phyloP scores from a whole-genome alignment of 1,140 invertebrate species.

The Orussus abietinus region DNA sequence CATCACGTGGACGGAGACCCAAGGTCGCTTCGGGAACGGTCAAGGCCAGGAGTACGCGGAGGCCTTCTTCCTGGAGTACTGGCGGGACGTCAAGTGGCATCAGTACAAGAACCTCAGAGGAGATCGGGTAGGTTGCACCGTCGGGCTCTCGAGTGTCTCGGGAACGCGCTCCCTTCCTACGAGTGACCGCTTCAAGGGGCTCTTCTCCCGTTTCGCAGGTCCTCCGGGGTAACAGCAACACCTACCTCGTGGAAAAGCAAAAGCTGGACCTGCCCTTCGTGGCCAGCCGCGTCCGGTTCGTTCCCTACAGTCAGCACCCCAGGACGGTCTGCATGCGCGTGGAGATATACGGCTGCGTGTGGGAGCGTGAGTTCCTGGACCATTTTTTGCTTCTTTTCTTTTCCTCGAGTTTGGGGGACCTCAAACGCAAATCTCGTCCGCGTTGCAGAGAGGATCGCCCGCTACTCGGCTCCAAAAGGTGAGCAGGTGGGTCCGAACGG shows the following conservation, averaged over 20 bases:
- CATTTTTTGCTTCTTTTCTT: not conserved
- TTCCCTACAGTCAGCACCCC: slow-evolving; percentile 83
- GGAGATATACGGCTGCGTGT: slow-evolving; percentile 83
- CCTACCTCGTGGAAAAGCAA: slow-evolving; percentile 76
- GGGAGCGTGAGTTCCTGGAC: slow-evolving; percentile 72
- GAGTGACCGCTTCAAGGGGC: not conserved
- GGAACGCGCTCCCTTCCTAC: slow-evolving; percentile 4
- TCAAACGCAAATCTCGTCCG: no score
- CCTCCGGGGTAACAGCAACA: slow-evolving; percentile 85
- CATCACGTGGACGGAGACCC: slow-evolving; percentile 83
- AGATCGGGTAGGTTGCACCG: slow-evolving; percentile 63
- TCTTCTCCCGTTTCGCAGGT: slow-evolving; percentile 59
- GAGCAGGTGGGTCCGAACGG: slow-evolving; percentile 56
- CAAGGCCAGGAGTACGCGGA: slow-evolving; percentile 86
- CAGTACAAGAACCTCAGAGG: slow-evolving; percentile 74
- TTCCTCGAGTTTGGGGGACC: no score
- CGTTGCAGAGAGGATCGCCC: slow-evolving; percentile 55
- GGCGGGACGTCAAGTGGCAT: slow-evolving; percentile 70
- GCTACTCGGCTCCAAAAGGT: slow-evolving; percentile 66
- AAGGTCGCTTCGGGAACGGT: slow-evolving; percentile 92
- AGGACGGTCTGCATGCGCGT: slow-evolving; percentile 90
- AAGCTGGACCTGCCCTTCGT: slow-evolving; percentile 80
- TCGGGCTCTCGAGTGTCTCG: not conserved
- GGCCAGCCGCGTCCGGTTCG: slow-evolving; percentile 81
- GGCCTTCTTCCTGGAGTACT: slow-evolving; percentile 82